Evolutionary conservation across 2,888 invertebrate genomes (phyloP).

Genomic region (Mesochorus sp.): DNA sequence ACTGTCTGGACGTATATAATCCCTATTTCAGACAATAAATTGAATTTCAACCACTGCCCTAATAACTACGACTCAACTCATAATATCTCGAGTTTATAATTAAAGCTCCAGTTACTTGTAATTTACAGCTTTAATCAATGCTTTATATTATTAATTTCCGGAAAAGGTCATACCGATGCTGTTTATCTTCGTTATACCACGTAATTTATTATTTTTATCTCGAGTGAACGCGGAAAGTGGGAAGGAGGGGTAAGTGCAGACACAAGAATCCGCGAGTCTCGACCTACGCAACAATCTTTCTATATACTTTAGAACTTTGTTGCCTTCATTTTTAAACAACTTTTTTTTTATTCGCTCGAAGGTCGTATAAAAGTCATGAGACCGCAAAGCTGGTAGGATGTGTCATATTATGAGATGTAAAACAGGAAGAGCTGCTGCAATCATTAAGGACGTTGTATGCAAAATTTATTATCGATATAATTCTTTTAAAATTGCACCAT

Average conservation of each 20-base stretch:
- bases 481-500: no score
- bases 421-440: no score
- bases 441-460: no score
- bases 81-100: neutral
- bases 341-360: neutral
- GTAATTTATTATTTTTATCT: constrained; percentile 29
- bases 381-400: no score
- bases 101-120: neutral
- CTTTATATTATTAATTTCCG: neutral
- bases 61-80: no score
- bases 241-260: neutral
- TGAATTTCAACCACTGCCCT: no score
- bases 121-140: neutral
- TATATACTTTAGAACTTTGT: neutral
- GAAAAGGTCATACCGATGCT: constrained; percentile 7
- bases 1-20: neutral
- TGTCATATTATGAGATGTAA: no score
- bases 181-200: neutral
- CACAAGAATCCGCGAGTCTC: constrained; percentile 10
- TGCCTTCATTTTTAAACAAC: neutral
- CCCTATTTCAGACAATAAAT: no score
- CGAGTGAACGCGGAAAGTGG: neutral
- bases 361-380: no score
- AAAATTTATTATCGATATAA: no score
- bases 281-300: constrained; percentile 6